A percentile compares a stretch with the other conserved stretches of the same genome.
phyloP scores from a whole-genome alignment of 2,113 vertebrate genomes.

The Pavo muticus region DNA sequence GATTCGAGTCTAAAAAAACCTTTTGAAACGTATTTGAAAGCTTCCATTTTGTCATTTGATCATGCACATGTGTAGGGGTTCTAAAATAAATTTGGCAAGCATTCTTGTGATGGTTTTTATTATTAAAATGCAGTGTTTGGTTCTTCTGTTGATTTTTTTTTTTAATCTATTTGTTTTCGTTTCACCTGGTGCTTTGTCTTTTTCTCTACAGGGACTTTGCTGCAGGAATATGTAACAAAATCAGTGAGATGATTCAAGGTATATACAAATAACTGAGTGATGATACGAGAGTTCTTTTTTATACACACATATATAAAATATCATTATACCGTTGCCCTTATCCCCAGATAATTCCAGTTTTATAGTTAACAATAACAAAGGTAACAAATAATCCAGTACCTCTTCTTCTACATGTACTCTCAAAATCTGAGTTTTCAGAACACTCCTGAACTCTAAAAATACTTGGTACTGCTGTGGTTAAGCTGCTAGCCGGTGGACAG shows the following conservation, averaged over 20 bases:
- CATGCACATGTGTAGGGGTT: accelerated
- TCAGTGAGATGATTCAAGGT: slow-evolving; percentile 99
- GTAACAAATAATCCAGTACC: background rate
- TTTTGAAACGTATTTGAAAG: accelerated
- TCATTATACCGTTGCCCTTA: background rate
- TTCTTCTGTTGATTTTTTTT: background rate
- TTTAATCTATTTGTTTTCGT: background rate
- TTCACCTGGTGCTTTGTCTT: background rate
- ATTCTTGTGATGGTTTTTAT: background rate
- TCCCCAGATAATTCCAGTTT: background rate
- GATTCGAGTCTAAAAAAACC: background rate
- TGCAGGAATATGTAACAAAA: slow-evolving; percentile 98
- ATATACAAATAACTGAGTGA: background rate
- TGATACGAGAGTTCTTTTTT: background rate
- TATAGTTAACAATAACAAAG: background rate
- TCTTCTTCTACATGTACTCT: background rate
- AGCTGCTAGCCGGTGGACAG: background rate
- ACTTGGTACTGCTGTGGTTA: background rate
- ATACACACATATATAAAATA: background rate
- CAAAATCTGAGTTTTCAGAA: background rate
- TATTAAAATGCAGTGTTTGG: background rate
- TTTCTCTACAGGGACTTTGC: slow-evolving; percentile 92
- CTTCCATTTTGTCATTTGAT: background rate
- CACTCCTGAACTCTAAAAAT: background rate
- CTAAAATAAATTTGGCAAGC: background rate